A percentile compares a stretch with the other conserved stretches of the same genome.
phyloP scores from a whole-genome alignment of 2,113 vertebrate species.

The Rattus norvegicus region GRCr8 NC_086027.1:104164001-104164500 shows the following conservation, averaged over 20 bases:
- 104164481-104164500: neutral
- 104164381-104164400: neutral
- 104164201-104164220: neutral
- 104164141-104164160: neutral
- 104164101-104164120: neutral
- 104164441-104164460: neutral
- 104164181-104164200: neutral
- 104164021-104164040: neutral
- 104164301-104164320: neutral
- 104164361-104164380: neutral
- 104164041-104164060: accelerated
- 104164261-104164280: neutral
- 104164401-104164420: neutral
- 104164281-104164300: neutral
- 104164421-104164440: neutral
- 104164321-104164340: neutral
- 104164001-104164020: neutral
- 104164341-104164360: neutral
- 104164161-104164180: neutral
- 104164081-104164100: neutral
- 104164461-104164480: neutral
- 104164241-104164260: neutral
- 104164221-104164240: neutral
- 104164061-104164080: neutral
- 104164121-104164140: neutral